Evolutionary conservation across 2,113 vertebrate genomes (phyloP), one percentile per base, ranked within the genome.

Genomic region (Mobula hypostoma): DNA sequence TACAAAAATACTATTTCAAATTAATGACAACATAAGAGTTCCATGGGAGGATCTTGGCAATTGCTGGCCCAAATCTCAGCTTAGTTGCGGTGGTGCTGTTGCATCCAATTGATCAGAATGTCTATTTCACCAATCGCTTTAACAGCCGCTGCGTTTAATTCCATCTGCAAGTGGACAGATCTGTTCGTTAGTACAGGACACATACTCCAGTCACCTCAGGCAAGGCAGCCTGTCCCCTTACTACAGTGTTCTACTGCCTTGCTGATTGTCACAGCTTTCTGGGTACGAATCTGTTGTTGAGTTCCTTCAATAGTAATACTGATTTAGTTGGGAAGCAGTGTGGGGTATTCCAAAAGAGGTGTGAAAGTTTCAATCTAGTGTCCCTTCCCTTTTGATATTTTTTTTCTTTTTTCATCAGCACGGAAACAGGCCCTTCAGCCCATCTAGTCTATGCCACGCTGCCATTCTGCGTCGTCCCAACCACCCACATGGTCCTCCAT

Each of bases 91-190:
- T 0, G 80, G 76, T 97, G 95, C 79, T 94, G 96, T 24, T 97
- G 97, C 94, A 99, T 94, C 98, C 98, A 99, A 87, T 97, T 96
- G 78, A 99, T 95, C 0, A 99, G 95, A 48, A 97, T 96, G 80
- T 98, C 96, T 95, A 99, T 96, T 95, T 99, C 98, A 2, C 98
- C 98, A 61, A 99, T 95, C 5, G 98, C 98, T 94, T 99, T 99
- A 11, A 97, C 94, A 0, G 97, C 97, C 0, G 97, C 98, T 63
- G 96, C 95, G 1, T 56, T 95, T 32, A 95, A 94, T 8, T 98
- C 96, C 91, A 99, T 95, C 98, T 99, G 97, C 3, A 94, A 96
- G 32, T n/a, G 79, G 29, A 88, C 8, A 94, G 76, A 29, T 27
- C 40, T 12, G 74, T 56, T 40, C 17, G 72, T 4, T 29, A 74